Percentiles rank a stretch among this genome's conserved stretches.
phyloP scores from a whole-genome alignment of 2,888 invertebrate genomes.

The Ectobius pallidus region DNA sequence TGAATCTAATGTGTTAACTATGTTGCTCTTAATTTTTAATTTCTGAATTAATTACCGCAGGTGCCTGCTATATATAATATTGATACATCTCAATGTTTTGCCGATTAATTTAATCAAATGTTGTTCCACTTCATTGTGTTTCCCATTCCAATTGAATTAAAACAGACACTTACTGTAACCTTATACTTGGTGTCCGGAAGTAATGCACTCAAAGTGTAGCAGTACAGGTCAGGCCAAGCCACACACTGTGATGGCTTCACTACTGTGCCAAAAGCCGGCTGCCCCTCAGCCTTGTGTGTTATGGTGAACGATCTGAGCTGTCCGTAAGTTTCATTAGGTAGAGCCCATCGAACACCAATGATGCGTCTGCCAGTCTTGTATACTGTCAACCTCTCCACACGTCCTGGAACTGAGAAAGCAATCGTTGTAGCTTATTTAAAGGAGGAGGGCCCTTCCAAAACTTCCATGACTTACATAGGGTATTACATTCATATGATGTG shows the following conservation, averaged over 20 bases:
- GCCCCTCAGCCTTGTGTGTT: not conserved
- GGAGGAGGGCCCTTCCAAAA: too few species aligned
- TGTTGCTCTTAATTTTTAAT: too few species aligned
- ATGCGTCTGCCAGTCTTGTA: slow-evolving; percentile 25
- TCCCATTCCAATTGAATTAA: too few species aligned
- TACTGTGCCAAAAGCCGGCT: not conserved
- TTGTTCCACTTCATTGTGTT: too few species aligned
- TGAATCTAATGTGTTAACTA: too few species aligned
- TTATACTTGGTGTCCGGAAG: slow-evolving; percentile 18
- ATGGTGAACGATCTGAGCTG: slow-evolving; percentile 27
- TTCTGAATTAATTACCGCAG: too few species aligned
- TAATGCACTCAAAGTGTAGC: slow-evolving; percentile 20
- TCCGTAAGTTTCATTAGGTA: slow-evolving; percentile 24
- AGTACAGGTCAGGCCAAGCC: slow-evolving; percentile 26
- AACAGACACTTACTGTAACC: not conserved
- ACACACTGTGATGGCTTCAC: slow-evolving; percentile 18
- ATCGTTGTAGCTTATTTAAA: too few species aligned
- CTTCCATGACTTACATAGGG: too few species aligned
- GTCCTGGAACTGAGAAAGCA: not conserved
- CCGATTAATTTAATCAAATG: too few species aligned
- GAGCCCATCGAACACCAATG: slow-evolving; percentile 29
- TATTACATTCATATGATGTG: too few species aligned
- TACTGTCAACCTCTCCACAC: slow-evolving; percentile 15
- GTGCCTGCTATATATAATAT: too few species aligned
- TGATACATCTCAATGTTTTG: too few species aligned